Percentiles rank a stretch among this genome's conserved stretches.
Conservation (phyloP, 2,888 invertebrate genomes). For the Calameuta idolon region DNA sequence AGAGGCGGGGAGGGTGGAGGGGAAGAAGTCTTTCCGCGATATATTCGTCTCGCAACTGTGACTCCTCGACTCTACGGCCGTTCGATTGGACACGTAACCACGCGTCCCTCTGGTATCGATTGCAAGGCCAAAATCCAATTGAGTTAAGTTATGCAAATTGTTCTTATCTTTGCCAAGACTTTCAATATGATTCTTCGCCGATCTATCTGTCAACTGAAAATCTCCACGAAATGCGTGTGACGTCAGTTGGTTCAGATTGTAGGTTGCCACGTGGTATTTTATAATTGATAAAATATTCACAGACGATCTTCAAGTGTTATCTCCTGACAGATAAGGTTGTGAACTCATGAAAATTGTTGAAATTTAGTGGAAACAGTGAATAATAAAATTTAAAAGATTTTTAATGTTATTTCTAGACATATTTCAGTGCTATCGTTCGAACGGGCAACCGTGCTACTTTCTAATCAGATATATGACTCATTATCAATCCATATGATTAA, state of each 20-base stretch:
- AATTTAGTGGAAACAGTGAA: not conserved
- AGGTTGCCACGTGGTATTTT: not conserved
- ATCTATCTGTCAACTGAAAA: not conserved
- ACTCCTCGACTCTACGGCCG: not conserved
- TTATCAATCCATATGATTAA: not conserved
- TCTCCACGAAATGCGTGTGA: not conserved
- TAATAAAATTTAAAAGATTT: not conserved
- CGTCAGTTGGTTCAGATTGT: not conserved
- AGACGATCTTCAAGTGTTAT: too few relatives aligned
- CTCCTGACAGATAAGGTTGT: too few relatives aligned
- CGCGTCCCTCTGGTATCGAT: slow-evolving; percentile 24
- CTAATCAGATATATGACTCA: not conserved
- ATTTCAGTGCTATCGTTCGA: not conserved
- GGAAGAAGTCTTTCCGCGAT: not conserved
- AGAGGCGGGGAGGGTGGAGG: too few relatives aligned
- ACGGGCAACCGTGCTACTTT: not conserved
- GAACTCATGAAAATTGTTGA: too few relatives aligned
- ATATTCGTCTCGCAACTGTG: not conserved
- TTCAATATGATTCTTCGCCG: slow-evolving; percentile 29
- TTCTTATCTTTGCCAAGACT: slow-evolving; percentile 36
- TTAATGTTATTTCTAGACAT: not conserved
- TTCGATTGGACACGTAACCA: not conserved
- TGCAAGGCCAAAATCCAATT: slow-evolving; percentile 46
- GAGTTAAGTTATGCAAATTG: slow-evolving; percentile 52
- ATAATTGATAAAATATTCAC: too few relatives aligned